Conservation (phyloP, 2,888 invertebrate genomes). For the Osedax frankpressi region DNA sequence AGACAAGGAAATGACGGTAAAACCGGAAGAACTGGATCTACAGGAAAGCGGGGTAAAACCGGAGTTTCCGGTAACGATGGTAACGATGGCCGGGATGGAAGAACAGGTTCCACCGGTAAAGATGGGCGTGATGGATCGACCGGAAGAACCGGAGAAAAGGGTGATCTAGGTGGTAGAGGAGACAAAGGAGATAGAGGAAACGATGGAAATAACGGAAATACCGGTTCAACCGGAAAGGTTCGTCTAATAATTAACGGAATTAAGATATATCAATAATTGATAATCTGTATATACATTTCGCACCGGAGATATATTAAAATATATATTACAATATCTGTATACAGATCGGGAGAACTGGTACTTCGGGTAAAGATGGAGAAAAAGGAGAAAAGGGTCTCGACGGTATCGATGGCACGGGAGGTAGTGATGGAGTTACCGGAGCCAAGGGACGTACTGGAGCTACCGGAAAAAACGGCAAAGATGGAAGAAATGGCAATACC, state of each 20-base stretch:
- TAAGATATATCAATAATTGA: too few relatives aligned
- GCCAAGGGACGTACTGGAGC: neutral
- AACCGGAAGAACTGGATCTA: conserved; percentile 17
- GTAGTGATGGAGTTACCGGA: conserved; percentile 13
- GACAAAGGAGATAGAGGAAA: neutral
- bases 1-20: neutral
- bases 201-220: neutral
- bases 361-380: conserved; percentile 11
- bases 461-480: neutral
- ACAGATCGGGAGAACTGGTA: conserved; percentile 10
- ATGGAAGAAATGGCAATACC: neutral
- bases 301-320: neutral
- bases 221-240: neutral
- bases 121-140: neutral
- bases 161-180: neutral
- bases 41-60: conserved; percentile 21
- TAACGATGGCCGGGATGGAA: conserved; percentile 18
- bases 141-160: neutral
- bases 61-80: conserved; percentile 24
- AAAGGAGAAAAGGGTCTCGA: conserved; percentile 15
- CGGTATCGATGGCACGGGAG: conserved; percentile 9
- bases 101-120: conserved; percentile 21
- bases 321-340: neutral
- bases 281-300: too few relatives aligned
- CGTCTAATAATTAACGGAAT: neutral